phyloP scores from a whole-genome alignment of 2,888 invertebrate genomes.

The Andrena fulva region DNA sequence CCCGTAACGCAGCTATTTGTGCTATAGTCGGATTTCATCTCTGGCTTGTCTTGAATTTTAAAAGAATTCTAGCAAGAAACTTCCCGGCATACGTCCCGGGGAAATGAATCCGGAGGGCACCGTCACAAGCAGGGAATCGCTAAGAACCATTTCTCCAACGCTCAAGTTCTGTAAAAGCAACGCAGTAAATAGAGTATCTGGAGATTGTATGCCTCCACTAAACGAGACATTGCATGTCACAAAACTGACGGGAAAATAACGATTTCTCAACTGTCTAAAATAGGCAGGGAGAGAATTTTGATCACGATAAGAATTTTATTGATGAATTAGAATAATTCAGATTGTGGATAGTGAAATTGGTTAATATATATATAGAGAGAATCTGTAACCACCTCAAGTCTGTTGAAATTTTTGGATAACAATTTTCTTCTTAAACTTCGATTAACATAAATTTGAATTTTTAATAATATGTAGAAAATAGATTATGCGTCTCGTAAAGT shows the following conservation, averaged over 20 bases:
- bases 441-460: too few species aligned
- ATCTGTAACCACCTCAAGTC: too few species aligned
- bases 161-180: neutral
- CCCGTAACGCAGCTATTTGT: slow-evolving; percentile 13
- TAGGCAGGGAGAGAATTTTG: too few species aligned
- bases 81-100: neutral
- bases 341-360: too few species aligned
- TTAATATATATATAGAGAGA: too few species aligned
- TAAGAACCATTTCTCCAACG: neutral
- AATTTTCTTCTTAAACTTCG: too few species aligned
- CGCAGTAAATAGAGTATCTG: neutral
- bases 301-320: too few species aligned
- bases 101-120: slow-evolving; percentile 16
- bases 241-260: neutral
- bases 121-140: slow-evolving; percentile 5
- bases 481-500: too few species aligned
- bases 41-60: slow-evolving; percentile 26
- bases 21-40: slow-evolving; percentile 7
- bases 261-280: neutral
- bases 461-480: too few species aligned
- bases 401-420: too few species aligned
- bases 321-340: too few species aligned
- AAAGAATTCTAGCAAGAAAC: slow-evolving; percentile 10
- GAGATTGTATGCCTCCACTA: neutral
- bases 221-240: neutral